phyloP scores from a whole-genome alignment of 2,113 vertebrate species.

The Thamnaconus septentrionalis region DNA sequence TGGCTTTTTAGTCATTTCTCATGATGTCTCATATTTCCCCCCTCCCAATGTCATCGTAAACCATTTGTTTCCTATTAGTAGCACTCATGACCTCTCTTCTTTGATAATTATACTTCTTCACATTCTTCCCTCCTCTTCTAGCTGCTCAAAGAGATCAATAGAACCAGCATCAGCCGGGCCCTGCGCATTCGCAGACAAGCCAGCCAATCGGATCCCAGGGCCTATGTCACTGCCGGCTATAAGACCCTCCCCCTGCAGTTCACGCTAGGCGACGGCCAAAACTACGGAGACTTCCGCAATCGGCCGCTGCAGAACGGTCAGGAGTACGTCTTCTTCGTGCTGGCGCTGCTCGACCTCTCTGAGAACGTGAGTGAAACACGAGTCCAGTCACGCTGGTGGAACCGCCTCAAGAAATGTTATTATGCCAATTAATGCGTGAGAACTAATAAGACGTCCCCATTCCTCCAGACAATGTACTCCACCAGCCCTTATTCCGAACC shows the following conservation, averaged over 20 bases:
- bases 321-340: conserved; percentile 95
- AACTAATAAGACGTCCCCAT: neutral
- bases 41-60: neutral
- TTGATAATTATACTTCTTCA: neutral
- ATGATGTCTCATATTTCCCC: too few species aligned
- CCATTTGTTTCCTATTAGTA: too few species aligned
- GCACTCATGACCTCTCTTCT: neutral
- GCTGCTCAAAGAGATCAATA: conserved; percentile 94
- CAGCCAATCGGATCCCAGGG: conserved; percentile 81
- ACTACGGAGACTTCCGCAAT: conserved; percentile 94
- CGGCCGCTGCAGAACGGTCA: conserved; percentile 92
- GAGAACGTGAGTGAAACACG: conserved; percentile 86
- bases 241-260: conserved; percentile 94
- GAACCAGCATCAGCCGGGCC: conserved; percentile 85
- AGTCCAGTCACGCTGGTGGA: neutral
- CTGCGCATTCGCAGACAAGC: conserved; percentile 88
- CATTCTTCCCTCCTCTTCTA: conserved; percentile 41
- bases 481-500: conserved; percentile 97
- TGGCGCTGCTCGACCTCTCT: conserved; percentile 92
- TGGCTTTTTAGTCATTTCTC: too few species aligned
- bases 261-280: conserved; percentile 90
- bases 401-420: neutral
- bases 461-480: conserved; percentile 88
- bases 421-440: neutral
- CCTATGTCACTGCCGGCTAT: conserved; percentile 94